Evolutionary conservation across 2,113 vertebrate genomes (phyloP), one percentile per base, ranked within the genome.

Genomic region (Spermophilus dauricus): DNA sequence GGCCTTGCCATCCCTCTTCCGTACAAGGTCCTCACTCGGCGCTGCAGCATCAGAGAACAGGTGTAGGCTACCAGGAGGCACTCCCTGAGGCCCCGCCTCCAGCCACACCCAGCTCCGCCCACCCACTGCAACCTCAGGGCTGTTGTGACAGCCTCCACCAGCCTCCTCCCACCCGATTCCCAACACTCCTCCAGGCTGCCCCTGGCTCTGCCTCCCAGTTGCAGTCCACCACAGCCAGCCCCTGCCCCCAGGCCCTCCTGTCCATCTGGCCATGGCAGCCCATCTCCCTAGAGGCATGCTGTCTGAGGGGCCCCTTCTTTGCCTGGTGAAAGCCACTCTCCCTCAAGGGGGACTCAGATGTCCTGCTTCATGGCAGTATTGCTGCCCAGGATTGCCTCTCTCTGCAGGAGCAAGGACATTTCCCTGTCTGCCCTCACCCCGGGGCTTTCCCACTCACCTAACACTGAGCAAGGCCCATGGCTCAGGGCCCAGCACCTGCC

Each of bases 41-140:
- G 0, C 30, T 13, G 48, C 72, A 1, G 48, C 5, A 51, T 45
- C 39, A 22, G 18, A 39, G 5, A 48, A 42, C 28, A 10, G 34
- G 18, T 11, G n/a, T 34, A 4, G 1, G 20, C 18, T 14, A 10
- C 8, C 5, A 28, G 22, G 37, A 14, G 0, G 0, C 0, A 0
- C 20, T 39, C 56, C 58, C 42, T 5, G 5, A 26, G 2, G 9
- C 65, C n/a, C 0, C 10, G 7, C 2, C 53, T 8, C 26, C 6
- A 8, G 63, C 30, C 14, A 42, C 3, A 11, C 5, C 65, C 20
- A 3, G 8, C 10, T 0, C 7, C 8, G 16, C 6, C 73, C 65
- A n/a, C n/a, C 13, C 17, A 56, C 56, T 7, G 56, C 17, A 20
- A 13, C 30, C 28, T n/a, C 42, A 20, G 9, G 3, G 5, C 7